Evolutionary conservation across 2,797 vertebrate species (phyloP).

Genomic region (Cuniculus paca): DNA sequence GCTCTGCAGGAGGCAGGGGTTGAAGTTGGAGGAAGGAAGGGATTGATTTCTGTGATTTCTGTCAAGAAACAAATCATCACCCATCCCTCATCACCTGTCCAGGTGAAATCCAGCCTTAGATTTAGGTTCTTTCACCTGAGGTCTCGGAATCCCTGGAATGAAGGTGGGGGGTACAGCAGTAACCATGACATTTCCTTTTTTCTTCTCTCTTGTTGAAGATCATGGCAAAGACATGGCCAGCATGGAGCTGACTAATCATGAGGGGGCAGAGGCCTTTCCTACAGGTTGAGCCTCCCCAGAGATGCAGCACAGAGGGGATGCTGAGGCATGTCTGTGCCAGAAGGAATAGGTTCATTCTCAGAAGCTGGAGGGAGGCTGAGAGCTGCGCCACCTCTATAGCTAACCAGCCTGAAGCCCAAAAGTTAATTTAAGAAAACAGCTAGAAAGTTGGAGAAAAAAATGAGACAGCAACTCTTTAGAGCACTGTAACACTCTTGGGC

Average conservation of each 20-base stretch:
- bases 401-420: background rate
- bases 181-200: background rate
- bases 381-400: background rate
- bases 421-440: background rate
- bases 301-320: background rate
- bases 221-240: background rate
- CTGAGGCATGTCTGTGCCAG: fast-evolving
- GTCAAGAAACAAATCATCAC: background rate
- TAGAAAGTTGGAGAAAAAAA: background rate
- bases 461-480: background rate
- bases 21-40: background rate
- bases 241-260: background rate
- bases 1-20: background rate
- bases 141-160: background rate
- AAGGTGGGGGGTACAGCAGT: too few relatives aligned
- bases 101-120: background rate
- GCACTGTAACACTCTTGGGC: background rate
- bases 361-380: background rate
- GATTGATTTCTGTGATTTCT: background rate
- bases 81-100: fast-evolving
- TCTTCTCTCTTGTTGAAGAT: background rate
- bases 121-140: background rate
- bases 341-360: background rate
- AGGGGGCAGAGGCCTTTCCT: background rate
- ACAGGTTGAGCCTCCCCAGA: background rate